Evolutionary conservation across 1,140 invertebrate species (phyloP).

Genomic region (Branchinecta lindahli): DNA sequence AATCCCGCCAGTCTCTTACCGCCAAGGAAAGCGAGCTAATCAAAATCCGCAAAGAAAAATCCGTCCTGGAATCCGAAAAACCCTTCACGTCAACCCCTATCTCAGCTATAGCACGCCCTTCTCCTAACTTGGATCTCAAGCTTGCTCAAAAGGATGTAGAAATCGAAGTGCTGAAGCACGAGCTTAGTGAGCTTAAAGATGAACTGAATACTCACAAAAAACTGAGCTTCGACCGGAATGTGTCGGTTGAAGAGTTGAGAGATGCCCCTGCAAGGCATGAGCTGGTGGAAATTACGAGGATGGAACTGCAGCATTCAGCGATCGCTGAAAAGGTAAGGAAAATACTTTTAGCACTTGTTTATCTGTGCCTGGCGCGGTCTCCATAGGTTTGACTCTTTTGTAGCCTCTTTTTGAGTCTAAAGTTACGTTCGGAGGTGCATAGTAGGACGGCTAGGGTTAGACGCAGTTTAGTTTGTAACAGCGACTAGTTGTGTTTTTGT

Average conservation of each 20-base stretch:
- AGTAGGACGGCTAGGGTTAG: no score
- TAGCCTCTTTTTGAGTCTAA: no score
- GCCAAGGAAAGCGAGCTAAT: not conserved
- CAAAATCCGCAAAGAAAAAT: conserved; percentile 1
- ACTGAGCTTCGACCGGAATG: not conserved
- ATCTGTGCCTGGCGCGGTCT: no score
- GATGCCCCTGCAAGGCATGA: not conserved
- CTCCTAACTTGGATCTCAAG: not conserved
- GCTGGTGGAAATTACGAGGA: no score
- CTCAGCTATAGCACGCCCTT: not conserved
- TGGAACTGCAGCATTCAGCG: no score
- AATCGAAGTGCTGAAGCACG: not conserved
- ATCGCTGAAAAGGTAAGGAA: no score
- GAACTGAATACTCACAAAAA: not conserved
- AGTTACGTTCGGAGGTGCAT: no score
- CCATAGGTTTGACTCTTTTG: no score
- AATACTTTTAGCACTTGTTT: no score
- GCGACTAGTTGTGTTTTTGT: no score
- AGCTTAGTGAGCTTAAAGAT: not conserved
- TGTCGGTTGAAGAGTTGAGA: not conserved
- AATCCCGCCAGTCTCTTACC: not conserved
- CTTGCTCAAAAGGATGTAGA: not conserved
- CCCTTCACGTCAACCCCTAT: not conserved
- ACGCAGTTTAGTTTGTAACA: no score
- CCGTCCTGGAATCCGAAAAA: not conserved